Percentiles rank a stretch among this genome's conserved stretches.
Evolutionary conservation across 2,888 invertebrate species (phyloP).

Genomic region (Meghimatium bilineatum): DNA sequence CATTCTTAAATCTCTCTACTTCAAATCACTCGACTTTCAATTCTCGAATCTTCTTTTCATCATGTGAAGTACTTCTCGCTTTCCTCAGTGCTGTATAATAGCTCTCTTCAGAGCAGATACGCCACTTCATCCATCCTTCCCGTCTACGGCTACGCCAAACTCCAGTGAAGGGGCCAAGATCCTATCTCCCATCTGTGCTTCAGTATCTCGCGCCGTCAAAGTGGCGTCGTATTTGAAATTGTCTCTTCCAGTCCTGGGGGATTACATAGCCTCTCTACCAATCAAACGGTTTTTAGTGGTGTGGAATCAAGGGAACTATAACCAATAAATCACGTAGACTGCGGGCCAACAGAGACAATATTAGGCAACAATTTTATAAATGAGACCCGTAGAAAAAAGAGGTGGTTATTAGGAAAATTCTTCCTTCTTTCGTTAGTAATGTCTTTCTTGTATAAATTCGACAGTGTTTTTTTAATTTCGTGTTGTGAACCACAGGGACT

Average conservation of each 20-base stretch:
- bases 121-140: background rate
- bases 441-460: too few relatives aligned
- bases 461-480: too few relatives aligned
- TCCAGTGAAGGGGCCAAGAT: background rate
- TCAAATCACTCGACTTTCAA: background rate
- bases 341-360: background rate
- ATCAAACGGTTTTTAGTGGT: background rate
- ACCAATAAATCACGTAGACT: background rate
- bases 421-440: too few relatives aligned
- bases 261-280: conserved; percentile 20
- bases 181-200: conserved; percentile 12
- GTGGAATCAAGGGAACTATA: background rate
- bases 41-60: background rate
- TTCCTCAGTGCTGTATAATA: background rate
- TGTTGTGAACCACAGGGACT: too few relatives aligned
- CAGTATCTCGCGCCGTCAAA: conserved; percentile 20
- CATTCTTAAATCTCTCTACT: background rate
- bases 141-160: background rate
- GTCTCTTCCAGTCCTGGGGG: background rate
- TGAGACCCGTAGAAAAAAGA: background rate
- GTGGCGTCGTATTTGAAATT: conserved; percentile 34
- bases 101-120: background rate
- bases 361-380: background rate
- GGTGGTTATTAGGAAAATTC: too few relatives aligned
- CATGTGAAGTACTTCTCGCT: too few relatives aligned